Evolutionary conservation across 2,113 vertebrate species (phyloP).

Genomic region (Phyllostomus discolor): DNA sequence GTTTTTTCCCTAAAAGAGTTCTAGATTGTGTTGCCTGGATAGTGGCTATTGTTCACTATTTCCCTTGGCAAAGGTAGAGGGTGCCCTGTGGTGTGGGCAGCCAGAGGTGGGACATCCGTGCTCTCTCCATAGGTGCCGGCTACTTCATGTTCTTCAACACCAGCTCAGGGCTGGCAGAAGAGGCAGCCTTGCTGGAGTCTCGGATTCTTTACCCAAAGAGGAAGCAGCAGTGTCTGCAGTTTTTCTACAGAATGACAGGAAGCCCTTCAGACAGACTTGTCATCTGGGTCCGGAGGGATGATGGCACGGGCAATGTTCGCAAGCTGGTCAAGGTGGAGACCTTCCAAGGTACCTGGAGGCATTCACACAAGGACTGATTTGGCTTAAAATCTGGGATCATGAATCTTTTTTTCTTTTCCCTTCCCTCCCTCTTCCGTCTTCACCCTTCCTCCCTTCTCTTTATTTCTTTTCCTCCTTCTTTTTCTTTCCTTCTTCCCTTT

Average conservation of each 20-base stretch:
- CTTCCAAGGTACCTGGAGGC: constrained; percentile 81
- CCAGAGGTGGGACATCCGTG: neutral
- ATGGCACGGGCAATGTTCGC: constrained; percentile 84
- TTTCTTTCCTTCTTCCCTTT: neutral
- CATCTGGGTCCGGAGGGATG: constrained; percentile 90
- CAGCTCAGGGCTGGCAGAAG: constrained; percentile 68
- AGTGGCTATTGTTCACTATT: neutral
- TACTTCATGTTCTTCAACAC: constrained; percentile 90
- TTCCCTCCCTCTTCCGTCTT: too few relatives aligned
- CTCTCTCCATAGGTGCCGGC: constrained; percentile 81
- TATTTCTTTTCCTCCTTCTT: neutral
- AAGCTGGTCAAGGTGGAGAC: constrained; percentile 86
- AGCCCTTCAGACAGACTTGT: constrained; percentile 83
- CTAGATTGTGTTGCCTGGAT: neutral
- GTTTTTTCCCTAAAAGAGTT: neutral
- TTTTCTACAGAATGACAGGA: constrained; percentile 92
- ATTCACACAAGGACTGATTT: neutral
- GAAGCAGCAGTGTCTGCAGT: constrained; percentile 90
- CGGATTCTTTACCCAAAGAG: constrained; percentile 91
- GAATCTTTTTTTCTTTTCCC: too few relatives aligned
- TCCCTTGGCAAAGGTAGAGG: neutral
- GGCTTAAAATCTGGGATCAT: neutral
- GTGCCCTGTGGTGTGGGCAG: rapidly evolving
- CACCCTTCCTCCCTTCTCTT: rapidly evolving
- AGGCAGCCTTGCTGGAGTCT: constrained; percentile 89